Evolutionary conservation across 2,113 vertebrate species (phyloP).

Genomic region (Oceanodroma tethys): DNA sequence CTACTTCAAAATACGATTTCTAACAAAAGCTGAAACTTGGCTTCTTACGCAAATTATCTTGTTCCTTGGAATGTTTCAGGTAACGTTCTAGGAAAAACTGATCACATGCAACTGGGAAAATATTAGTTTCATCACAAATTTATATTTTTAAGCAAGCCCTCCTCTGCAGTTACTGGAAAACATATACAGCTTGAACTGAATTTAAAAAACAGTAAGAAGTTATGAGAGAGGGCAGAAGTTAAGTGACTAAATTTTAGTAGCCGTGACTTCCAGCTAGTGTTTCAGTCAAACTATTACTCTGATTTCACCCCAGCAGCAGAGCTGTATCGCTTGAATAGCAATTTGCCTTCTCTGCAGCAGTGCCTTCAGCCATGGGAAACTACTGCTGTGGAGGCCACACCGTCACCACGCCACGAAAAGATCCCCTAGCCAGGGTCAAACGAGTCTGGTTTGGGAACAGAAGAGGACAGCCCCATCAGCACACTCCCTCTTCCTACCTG

Average conservation of each 20-base stretch:
- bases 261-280: neutral
- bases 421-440: neutral
- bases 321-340: neutral
- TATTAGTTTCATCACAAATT: neutral
- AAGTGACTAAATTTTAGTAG: neutral
- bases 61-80: neutral
- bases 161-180: neutral
- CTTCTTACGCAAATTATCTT: neutral
- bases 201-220: neutral
- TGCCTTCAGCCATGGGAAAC: neutral
- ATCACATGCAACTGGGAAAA: neutral
- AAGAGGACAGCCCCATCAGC: rapidly evolving
- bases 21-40: neutral
- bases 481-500: neutral
- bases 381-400: neutral
- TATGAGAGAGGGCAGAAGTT: neutral
- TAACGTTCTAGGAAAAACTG: neutral
- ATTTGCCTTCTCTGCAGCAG: neutral
- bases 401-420: rapidly evolving
- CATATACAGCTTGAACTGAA: neutral
- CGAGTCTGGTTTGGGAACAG: rapidly evolving
- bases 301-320: neutral
- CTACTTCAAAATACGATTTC: neutral
- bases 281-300: neutral
- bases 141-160: neutral